Evolutionary conservation across 2,113 vertebrate genomes (phyloP), one percentile per base, ranked within the genome.

Genomic region (Takifugu flavidus): DNA sequence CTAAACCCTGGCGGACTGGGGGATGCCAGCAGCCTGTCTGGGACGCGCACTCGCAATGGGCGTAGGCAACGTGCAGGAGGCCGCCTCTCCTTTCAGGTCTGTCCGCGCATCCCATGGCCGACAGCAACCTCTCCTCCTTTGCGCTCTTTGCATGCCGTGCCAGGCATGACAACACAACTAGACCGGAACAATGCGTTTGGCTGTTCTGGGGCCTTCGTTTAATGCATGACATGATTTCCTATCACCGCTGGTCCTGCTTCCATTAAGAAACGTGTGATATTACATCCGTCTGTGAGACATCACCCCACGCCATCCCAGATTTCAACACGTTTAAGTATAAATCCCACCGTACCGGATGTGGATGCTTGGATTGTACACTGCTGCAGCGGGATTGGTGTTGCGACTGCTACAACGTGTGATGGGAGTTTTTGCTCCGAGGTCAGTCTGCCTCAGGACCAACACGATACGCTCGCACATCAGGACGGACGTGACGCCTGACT

Each of bases 161-260:
- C 56, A 56, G 47, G 55, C 74, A 67, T 74, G 80, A 73, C 73
- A 72, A 56, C 77, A 80, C 71, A 83, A 87, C 83, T 85, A 82
- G 85, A 87, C 83, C 85, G 77, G 86, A 86, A 88, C 86, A 76
- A 87, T 89, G 82, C 72, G 77, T 83, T 82, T 76, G 64, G 82
- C 72, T 73, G 73, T 85, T 83, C 67, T 53, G 80, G 79, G 74
- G 78, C 75, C 66, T 77, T 82, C 49, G 49, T 80, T 77, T 77
- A 77, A 86, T 70, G 81, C 83, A 66, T 83, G 66, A 72, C 66
- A 64, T 78, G 68, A 77, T 86, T 75, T 53, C 66, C 63, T 70
- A 59, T 65, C 75, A 77, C 49, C 52, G 62, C 59, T 52, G 68
- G 70, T 78, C 49, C 55, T 15, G 28, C 5, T 49, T 55, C 26